These are phyloP conservation scores for Nannobrachium achirus DNA, from an alignment of 2,113 vertebrate genomes.

Conservation along the genomic window DNA sequence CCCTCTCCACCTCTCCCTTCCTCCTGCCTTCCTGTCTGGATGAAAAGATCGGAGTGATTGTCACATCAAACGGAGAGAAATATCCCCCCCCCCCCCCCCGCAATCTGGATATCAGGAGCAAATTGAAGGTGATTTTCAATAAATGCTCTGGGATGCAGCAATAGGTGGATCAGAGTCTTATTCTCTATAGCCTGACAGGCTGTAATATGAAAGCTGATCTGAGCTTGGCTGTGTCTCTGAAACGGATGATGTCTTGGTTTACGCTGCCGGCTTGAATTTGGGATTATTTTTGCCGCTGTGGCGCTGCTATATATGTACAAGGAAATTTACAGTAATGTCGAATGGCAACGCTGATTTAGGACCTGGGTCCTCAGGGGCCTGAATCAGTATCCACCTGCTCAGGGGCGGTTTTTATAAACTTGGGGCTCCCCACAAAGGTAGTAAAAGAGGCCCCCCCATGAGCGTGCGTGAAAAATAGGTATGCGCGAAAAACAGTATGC, in stretches of 20 bases:
- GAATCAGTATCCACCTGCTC: no score
- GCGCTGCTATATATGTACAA: no score
- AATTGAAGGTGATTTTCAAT: conserved; percentile 77
- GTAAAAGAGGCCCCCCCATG: no score
- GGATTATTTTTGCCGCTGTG: no score
- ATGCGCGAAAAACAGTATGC: no score
- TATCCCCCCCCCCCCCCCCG: conserved; percentile 29
- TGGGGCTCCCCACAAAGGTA: no score
- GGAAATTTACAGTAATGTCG: no score
- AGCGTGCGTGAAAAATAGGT: no score
- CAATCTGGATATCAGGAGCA: conserved; percentile 61
- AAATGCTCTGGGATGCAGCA: conserved; percentile 55
- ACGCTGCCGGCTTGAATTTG: neutral
- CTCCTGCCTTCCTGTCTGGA: conserved; percentile 21
- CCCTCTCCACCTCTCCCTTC: neutral
- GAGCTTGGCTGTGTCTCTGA: conserved; percentile 46
- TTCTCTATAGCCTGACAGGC: conserved; percentile 44
- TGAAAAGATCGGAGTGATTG: conserved; percentile 33
- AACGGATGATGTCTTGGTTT: conserved; percentile 44
- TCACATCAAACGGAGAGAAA: conserved; percentile 52
- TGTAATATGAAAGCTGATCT: conserved; percentile 42
- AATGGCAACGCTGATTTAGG: no score
- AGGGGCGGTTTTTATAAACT: no score
- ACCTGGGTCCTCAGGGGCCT: no score
- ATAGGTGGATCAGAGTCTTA: conserved; percentile 53